These are phyloP conservation scores for Drosophila nikananu DNA, from an alignment of 1,140 invertebrate species.

Conservation along the genomic window DNA sequence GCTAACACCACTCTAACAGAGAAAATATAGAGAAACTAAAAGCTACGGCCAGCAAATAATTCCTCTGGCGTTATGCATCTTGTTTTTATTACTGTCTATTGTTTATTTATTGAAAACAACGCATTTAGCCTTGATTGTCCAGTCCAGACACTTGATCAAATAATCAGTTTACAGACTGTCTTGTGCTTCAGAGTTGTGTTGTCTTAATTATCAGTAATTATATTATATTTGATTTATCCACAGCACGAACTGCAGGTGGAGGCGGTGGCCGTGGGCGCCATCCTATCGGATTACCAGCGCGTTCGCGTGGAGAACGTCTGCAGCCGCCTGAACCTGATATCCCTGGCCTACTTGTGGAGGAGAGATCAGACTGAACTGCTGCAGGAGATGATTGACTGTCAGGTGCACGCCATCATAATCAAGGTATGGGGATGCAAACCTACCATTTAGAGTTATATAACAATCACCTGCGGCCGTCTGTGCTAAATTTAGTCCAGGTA, in stretches of 20 bases:
- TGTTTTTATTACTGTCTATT: no score
- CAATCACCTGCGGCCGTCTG: neutral
- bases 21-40: no score
- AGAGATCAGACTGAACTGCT: conserved; percentile 96
- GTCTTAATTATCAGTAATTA: neutral
- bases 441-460: neutral
- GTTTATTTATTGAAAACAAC: neutral
- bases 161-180: neutral
- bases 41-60: no score
- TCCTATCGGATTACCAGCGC: conserved; percentile 99
- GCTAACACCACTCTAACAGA: no score
- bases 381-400: conserved; percentile 98
- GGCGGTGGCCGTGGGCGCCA: conserved; percentile 98
- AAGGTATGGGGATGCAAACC: conserved; percentile 87
- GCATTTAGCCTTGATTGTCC: no score
- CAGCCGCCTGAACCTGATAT: conserved; percentile 93
- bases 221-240: conserved; percentile 62
- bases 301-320: conserved; percentile 99
- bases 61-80: no score
- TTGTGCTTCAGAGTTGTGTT: neutral
- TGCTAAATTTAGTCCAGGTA: conserved; percentile 22
- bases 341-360: conserved; percentile 97
- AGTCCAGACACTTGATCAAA: no score
- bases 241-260: conserved; percentile 93
- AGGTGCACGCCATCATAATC: conserved; percentile 97